Evolutionary conservation across 23 tunicate genomes (phyloP).

Genomic region (Diplosoma virens): DNA sequence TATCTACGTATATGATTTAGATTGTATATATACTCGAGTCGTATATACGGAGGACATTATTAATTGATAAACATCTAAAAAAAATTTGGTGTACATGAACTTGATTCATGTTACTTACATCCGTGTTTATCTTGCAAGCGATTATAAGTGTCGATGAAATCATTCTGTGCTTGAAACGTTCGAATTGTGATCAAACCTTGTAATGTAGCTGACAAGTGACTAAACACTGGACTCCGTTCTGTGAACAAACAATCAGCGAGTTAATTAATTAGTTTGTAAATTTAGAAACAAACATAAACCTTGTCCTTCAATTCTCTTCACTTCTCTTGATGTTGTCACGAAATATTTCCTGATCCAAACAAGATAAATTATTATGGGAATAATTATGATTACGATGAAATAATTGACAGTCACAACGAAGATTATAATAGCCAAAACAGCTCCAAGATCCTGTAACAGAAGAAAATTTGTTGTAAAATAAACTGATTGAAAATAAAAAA

Average conservation of each 20-base stretch:
- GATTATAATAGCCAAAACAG: background rate
- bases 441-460: background rate
- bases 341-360: constrained; percentile 78
- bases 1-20: too few species aligned
- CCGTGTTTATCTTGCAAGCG: constrained; percentile 77
- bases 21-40: too few species aligned
- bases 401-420: constrained; percentile 24
- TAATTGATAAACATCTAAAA: too few species aligned
- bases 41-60: too few species aligned
- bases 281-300: too few species aligned
- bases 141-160: constrained; percentile 52
- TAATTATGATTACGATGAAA: too few species aligned
- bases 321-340: constrained; percentile 78
- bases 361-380: constrained; percentile 55
- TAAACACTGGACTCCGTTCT: constrained; percentile 91
- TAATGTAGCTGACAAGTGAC: constrained; percentile 62
- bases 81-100: too few species aligned
- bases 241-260: too few species aligned
- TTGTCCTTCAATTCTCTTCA: constrained; percentile 85
- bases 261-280: too few species aligned
- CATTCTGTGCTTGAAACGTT: constrained; percentile 64
- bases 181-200: constrained; percentile 75
- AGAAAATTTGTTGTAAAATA: too few species aligned
- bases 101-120: too few species aligned
- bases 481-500: too few species aligned